Base-by-base conservation (phyloP, 2,113 vertebrate genomes). In the Ceuthmochares aereus region DNA sequence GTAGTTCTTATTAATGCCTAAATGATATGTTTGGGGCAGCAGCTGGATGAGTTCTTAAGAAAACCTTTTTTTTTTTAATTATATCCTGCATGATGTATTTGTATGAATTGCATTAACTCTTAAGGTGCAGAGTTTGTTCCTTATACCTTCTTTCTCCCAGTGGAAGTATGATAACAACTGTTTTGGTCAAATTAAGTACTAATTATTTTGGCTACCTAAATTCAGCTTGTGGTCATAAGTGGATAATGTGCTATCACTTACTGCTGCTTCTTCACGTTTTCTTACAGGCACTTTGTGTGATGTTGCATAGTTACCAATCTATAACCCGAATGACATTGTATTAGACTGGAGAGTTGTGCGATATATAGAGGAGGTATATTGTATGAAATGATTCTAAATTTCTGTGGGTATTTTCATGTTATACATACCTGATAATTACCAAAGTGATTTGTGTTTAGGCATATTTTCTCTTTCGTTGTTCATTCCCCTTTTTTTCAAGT, bases 281-380 rank as follows among this genome's bases (percentile, higher is more conserved):
- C 62, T 75, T 30, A 32, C 36, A 90, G 32, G 47, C 59, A 21
- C 0, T 0, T 58, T 70, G 36, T 32, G 34, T 7, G 1, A 3
- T 51, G 42, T 74, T 86, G 32, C 2, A 1, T 43, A 91, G 73
- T 56, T 68, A 58, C 55, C 69, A 27, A 9, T 36, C 52, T 60
- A 4, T 63, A 87, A 29, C 36, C 23, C 45, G 67, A 62, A 49
- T 10, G 20, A 10, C 22, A 7, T 72, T 84, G 12, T 54, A 32
- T 45, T 63, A 45, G 37, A 34, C 10, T n/a, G 52, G n/a, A 84
- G 63, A 36, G 20, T 77, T 63, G 58, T 54, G 40, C 62, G 34
- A 7, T 49, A 25, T n/a, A 21, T 3, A 47, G 36, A 66, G 14
- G 14, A 37, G 51, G 4, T 45, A 5, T 81, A 4, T 36, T 67